Evolutionary conservation across 2,888 invertebrate species (phyloP), one percentile per base, ranked within the genome.

Genomic region (Microctonus hyperodae): DNA sequence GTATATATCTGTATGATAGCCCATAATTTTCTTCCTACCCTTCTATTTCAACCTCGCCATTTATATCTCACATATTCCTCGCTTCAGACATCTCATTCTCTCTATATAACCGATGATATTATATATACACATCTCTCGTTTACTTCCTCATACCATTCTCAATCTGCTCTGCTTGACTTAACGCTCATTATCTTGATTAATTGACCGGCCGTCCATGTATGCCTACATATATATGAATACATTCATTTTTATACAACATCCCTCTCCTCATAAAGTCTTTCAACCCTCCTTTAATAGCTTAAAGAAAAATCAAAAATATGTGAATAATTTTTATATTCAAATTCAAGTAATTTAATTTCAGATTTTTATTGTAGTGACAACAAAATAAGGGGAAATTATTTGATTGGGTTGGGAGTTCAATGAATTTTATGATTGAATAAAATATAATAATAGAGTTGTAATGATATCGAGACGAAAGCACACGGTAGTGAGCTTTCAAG

Each of bases 181-280:
- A 74, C 79, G 78, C 81, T 82, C 81, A 81, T 83, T 83, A 83
- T 82, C 82, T 82, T 83, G 81, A 83, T 83, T 83, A 83, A 83
- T 83, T 82, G 83, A 83, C 82, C 83, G 81, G 83, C 82, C 78
- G 79, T 74, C 78, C 82, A 80, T 82, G 81, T 78, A 78, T 74
- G 7, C 16, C 4, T 16, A 16, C 78, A 75, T 68, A 69, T 71
- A 28, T n/a, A n/a, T n/a, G n/a, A 28, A 28, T 28, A 28, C 7
- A 5, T 5, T 28, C 28, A 3, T 3, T 5, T 71, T 75, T 76
- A 73, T 71, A 73, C 72, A 72, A 69, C 62, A 68, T 65, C 53
- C 55, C 35, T 55, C 55, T 23, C 22, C 33, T 58, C 40, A 64
- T 56, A 35, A 56, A 51, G 48, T 48, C 58, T 53, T 55, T 16